Evolutionary conservation across 2,113 vertebrate species (phyloP).

Genomic region (Bos javanicus): DNA sequence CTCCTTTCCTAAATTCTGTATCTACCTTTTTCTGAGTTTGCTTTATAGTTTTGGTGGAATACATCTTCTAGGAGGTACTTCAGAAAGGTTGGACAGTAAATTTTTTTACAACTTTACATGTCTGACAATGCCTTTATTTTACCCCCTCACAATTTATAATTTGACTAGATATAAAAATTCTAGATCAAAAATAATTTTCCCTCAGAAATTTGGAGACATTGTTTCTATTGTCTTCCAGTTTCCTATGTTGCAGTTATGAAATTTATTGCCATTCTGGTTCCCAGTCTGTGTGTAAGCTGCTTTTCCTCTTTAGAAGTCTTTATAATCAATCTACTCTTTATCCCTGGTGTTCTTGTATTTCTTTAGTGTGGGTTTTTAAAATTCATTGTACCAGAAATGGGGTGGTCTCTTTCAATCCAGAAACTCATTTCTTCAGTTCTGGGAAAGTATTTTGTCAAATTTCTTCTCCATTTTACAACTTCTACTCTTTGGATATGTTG

Average conservation of each 20-base stretch:
- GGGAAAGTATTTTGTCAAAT: neutral
- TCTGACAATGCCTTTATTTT: conserved; percentile 21
- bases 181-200: conserved; percentile 29
- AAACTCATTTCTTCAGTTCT: conserved; percentile 12
- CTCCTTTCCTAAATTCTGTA: conserved; percentile 12
- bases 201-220: conserved; percentile 1
- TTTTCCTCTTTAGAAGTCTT: conserved; percentile 28
- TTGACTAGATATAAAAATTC: conserved; percentile 26
- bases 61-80: neutral
- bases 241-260: conserved; percentile 1
- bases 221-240: conserved; percentile 28
- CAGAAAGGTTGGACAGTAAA: neutral
- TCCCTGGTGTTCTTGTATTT: neutral
- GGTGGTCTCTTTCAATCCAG: neutral
- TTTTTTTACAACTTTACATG: neutral
- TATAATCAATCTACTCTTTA: conserved; percentile 19
- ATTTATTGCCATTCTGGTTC: neutral
- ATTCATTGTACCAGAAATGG: neutral
- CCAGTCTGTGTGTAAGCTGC: neutral
- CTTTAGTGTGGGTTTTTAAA: neutral
- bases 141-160: neutral
- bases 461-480: conserved; percentile 5
- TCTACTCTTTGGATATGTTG: neutral
- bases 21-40: conserved; percentile 23
- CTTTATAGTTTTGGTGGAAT: neutral